Conservation (phyloP, 2,888 invertebrate species). For the Apomyelois bistriatella region DNA sequence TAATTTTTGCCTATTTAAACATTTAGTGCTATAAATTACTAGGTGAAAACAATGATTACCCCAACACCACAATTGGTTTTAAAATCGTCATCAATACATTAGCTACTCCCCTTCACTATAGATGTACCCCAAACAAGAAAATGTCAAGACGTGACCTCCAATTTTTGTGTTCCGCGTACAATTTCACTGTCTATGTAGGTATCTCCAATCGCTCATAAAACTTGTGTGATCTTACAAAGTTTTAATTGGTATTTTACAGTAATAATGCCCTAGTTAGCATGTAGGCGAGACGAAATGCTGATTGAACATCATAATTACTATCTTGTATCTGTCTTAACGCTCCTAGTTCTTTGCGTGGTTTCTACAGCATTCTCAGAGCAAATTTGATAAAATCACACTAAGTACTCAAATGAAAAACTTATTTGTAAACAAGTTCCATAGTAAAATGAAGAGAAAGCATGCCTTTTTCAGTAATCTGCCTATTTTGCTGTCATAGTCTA, state of each 20-base stretch:
- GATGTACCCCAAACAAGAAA: conserved; percentile 55
- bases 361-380: neutral
- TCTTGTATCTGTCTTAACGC: conserved; percentile 22
- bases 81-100: conserved; percentile 31
- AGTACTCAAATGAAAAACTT: no score
- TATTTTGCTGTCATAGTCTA: no score
- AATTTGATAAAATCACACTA: no score
- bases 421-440: no score
- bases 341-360: neutral
- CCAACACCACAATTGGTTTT: conserved; percentile 18
- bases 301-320: conserved; percentile 44
- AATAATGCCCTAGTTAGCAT: conserved; percentile 41
- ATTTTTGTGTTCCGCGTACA: conserved; percentile 36
- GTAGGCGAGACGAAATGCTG: conserved; percentile 55
- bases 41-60: neutral
- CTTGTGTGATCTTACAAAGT: conserved; percentile 5
- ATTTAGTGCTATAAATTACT: no score
- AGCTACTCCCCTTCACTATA: conserved; percentile 56
- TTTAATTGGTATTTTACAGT: conserved; percentile 18
- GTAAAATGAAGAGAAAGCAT: no score
- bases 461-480: no score
- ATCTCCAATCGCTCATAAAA: conserved; percentile 11
- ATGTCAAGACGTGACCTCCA: conserved; percentile 74
- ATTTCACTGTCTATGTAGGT: conserved; percentile 30
- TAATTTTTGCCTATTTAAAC: conserved; percentile 29